A percentile compares a stretch with the other conserved stretches of the same genome.
phyloP scores from a whole-genome alignment of 2,888 invertebrate genomes.

The Tinea trinotella region DNA sequence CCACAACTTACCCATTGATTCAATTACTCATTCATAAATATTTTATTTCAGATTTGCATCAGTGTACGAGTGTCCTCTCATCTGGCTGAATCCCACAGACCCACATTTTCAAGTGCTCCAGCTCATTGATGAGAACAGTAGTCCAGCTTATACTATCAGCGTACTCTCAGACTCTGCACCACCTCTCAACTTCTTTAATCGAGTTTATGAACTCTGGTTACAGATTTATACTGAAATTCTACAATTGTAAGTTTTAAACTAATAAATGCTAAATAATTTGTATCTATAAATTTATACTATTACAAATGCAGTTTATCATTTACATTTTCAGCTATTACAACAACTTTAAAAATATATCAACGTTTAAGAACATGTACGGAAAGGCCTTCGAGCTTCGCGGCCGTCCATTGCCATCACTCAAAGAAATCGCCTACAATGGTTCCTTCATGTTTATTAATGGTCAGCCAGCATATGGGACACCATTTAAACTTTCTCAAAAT shows the following conservation, averaged over 20 bases:
- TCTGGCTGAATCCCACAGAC: conserved; percentile 41
- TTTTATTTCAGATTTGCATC: conserved; percentile 32
- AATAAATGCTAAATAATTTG: too few species aligned
- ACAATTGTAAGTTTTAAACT: conserved; percentile 39
- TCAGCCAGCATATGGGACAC: conserved; percentile 36
- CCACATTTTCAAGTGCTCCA: conserved; percentile 35
- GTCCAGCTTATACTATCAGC: conserved; percentile 31
- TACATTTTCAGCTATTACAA: conserved; percentile 36
- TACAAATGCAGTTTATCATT: too few species aligned
- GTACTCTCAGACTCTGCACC: conserved; percentile 26
- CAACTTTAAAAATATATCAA: conserved; percentile 33
- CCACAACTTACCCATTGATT: too few species aligned
- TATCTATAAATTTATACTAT: too few species aligned
- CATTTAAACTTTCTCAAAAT: conserved; percentile 34
- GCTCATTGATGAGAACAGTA: conserved; percentile 36
- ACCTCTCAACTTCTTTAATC: conserved; percentile 29
- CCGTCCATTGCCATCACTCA: conserved; percentile 33
- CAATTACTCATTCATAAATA: too few species aligned
- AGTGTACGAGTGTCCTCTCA: conserved; percentile 39
- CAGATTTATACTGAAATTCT: conserved; percentile 36
- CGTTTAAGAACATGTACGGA: conserved; percentile 34
- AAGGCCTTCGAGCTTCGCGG: conserved; percentile 31
- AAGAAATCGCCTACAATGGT: conserved; percentile 32
- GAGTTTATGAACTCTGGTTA: conserved; percentile 30
- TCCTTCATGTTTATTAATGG: conserved; percentile 43